Evolutionary conservation across 2,888 invertebrate species (phyloP).

Genomic region (Yponomeuta sedellus): DNA sequence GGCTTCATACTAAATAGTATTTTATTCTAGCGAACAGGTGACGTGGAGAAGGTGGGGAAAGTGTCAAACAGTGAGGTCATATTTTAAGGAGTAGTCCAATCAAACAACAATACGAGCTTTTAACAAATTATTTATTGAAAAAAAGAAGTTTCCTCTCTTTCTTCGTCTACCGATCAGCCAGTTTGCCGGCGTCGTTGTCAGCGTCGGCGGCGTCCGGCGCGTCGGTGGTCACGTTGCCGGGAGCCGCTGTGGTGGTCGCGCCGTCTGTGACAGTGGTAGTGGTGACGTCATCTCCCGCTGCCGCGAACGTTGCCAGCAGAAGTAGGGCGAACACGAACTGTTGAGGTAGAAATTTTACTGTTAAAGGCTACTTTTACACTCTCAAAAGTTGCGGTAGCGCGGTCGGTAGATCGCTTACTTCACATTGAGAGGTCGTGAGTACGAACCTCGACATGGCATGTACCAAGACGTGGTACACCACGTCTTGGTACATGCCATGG

Average conservation of each 20-base stretch:
- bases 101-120: too few species aligned
- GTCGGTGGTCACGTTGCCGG: slow-evolving; percentile 7
- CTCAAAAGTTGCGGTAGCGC: neutral
- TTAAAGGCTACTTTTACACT: neutral
- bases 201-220: neutral
- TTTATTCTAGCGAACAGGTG: too few species aligned
- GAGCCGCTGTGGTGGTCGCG: slow-evolving; percentile 17
- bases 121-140: neutral
- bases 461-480: too few species aligned
- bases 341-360: neutral
- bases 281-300: slow-evolving; percentile 20
- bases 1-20: too few species aligned
- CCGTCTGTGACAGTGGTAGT: slow-evolving; percentile 19
- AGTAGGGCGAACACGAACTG: slow-evolving; percentile 23
- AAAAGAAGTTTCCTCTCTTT: neutral
- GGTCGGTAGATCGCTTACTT: too few species aligned
- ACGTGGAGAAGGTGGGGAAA: too few species aligned
- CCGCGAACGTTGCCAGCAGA: slow-evolving; percentile 22
- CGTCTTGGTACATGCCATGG: too few species aligned
- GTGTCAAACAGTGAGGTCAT: too few species aligned
- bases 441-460: too few species aligned
- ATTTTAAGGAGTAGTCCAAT: too few species aligned
- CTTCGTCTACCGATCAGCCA: slow-evolving; percentile 5
- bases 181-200: slow-evolving; percentile 4
- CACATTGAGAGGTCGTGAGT: too few species aligned